Evolutionary conservation across 2,113 vertebrate species (phyloP).

Genomic region (Colistium nudipinnis): DNA sequence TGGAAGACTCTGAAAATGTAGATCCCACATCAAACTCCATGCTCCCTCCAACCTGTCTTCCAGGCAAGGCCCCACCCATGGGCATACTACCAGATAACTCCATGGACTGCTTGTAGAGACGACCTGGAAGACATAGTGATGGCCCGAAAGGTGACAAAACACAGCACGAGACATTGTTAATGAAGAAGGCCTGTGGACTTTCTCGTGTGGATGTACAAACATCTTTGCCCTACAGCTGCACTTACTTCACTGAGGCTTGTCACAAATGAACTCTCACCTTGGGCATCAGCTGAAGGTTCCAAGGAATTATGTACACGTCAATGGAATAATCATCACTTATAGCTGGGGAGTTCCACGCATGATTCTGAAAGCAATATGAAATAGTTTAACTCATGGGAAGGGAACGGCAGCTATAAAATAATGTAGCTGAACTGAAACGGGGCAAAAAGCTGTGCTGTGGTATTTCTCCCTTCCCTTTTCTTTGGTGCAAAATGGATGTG

Average conservation of each 20-base stretch:
- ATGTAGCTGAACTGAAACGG: constrained; percentile 22
- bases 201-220: constrained; percentile 59
- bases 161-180: constrained; percentile 32
- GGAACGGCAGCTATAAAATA: constrained; percentile 3
- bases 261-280: constrained; percentile 33
- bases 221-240: constrained; percentile 64
- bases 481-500: constrained; percentile 37
- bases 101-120: constrained; percentile 88
- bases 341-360: constrained; percentile 27
- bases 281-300: constrained; percentile 34
- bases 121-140: not conserved
- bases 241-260: constrained; percentile 48
- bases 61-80: constrained; percentile 83
- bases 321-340: constrained; percentile 20
- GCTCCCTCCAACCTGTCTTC: constrained; percentile 84
- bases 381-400: constrained; percentile 17
- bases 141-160: not conserved
- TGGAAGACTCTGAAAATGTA: constrained; percentile 89
- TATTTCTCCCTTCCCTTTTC: constrained; percentile 16
- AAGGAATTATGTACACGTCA: constrained; percentile 31
- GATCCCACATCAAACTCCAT: constrained; percentile 84
- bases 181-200: constrained; percentile 67
- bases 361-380: constrained; percentile 45
- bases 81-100: constrained; percentile 89
- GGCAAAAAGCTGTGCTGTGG: constrained; percentile 23